Percentiles rank a stretch among this genome's conserved stretches.
Evolutionary conservation across 2,113 vertebrate genomes (phyloP).

Genomic region (Laticauda laticaudata): DNA sequence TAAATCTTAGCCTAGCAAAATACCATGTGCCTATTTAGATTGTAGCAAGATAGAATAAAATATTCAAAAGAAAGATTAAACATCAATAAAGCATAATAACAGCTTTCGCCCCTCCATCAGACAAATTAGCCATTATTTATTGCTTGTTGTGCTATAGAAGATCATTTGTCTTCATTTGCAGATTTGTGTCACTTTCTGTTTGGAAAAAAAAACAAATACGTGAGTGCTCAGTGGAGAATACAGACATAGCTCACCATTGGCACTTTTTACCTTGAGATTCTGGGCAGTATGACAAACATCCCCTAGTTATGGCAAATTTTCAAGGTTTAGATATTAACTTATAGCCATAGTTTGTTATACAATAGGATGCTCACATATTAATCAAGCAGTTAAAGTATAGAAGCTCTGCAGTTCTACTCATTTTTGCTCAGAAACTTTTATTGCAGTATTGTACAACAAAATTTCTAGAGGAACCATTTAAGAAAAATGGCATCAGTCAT

Average conservation of each 20-base stretch:
- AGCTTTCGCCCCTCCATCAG: neutral
- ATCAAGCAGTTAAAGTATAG: slow-evolving; percentile 46
- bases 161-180: slow-evolving; percentile 4
- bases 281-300: slow-evolving; percentile 18
- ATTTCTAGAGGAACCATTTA: slow-evolving; percentile 40
- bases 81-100: neutral
- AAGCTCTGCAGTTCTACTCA: slow-evolving; percentile 35
- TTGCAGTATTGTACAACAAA: slow-evolving; percentile 7
- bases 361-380: slow-evolving; percentile 50
- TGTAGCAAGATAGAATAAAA: neutral
- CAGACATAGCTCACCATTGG: neutral
- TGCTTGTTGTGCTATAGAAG: neutral
- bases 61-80: neutral
- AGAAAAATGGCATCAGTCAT: slow-evolving; percentile 30
- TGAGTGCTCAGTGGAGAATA: neutral
- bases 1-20: neutral
- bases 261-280: neutral
- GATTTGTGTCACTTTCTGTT: neutral
- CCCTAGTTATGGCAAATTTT: slow-evolving; percentile 27
- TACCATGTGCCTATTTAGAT: neutral
- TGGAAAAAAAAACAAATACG: slow-evolving; percentile 9
- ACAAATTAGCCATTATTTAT: neutral
- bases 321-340: neutral
- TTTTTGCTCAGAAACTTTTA: slow-evolving; percentile 38
- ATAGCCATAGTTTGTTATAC: slow-evolving; percentile 38